These are phyloP conservation scores for Operophtera brumata DNA, from an alignment of 2,888 invertebrate genomes.

Conservation along the genomic window DNA sequence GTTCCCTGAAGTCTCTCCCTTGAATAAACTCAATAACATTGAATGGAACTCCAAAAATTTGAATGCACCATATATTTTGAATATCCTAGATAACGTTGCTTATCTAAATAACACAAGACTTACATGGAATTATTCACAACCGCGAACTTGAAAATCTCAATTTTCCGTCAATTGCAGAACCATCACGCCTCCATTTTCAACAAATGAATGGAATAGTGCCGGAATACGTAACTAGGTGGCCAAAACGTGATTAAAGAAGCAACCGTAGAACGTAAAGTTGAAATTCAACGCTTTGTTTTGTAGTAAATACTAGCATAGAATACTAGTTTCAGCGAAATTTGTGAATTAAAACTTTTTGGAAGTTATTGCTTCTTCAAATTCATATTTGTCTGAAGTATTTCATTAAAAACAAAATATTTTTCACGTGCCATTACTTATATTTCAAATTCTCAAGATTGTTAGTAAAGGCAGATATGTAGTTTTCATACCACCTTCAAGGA, in stretches of 20 bases:
- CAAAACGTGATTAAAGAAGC: conserved; percentile 17
- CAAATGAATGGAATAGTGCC: conserved; percentile 66
- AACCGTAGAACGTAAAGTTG: conserved; percentile 23
- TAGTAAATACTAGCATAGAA: not conserved
- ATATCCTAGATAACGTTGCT: conserved; percentile 55
- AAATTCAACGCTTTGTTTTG: not conserved
- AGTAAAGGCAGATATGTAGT: conserved; percentile 4
- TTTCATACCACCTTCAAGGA: not conserved
- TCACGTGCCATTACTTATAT: too few relatives aligned
- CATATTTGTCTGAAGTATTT: too few relatives aligned
- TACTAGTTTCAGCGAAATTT: not conserved
- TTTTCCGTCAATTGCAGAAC: conserved; percentile 65
- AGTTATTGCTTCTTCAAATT: not conserved
- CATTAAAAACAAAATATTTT: too few relatives aligned
- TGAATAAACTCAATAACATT: conserved; percentile 61
- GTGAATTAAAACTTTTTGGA: not conserved
- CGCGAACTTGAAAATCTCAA: conserved; percentile 68
- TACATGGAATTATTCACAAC: conserved; percentile 61
- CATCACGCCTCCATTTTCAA: conserved; percentile 79
- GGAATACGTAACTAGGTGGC: conserved; percentile 47
- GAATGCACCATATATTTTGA: conserved; percentile 42
- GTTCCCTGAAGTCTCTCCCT: conserved; percentile 74
- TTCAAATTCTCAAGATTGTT: not conserved
- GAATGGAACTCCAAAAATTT: conserved; percentile 37
- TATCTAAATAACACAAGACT: conserved; percentile 47